phyloP scores from a whole-genome alignment of 2,113 vertebrate species.

The Scomber scombrus region DNA sequence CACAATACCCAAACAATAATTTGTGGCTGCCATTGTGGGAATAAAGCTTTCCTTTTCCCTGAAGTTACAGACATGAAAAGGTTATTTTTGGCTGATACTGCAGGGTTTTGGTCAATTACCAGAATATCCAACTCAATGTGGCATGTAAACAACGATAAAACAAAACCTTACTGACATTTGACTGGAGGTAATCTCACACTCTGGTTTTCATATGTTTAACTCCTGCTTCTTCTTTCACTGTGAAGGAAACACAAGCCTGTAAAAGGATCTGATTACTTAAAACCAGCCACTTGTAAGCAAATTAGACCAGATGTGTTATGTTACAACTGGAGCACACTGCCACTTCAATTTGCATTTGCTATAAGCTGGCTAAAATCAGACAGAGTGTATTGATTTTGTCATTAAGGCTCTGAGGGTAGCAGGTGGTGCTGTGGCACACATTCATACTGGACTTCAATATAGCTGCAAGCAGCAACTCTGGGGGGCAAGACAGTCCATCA shows the following conservation, averaged over 20 bases:
- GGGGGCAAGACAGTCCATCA: neutral
- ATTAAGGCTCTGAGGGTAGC: neutral
- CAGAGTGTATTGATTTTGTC: constrained; percentile 22
- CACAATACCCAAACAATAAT: neutral
- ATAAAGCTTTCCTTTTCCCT: neutral
- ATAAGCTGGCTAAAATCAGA: neutral
- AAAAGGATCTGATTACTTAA: constrained; percentile 32
- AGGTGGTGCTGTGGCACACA: neutral
- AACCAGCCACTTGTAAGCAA: constrained; percentile 62
- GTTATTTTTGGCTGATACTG: neutral
- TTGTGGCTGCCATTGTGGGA: neutral
- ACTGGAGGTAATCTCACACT: neutral
- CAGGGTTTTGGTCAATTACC: neutral
- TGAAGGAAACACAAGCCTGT: constrained; percentile 46
- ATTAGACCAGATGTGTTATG: constrained; percentile 58
- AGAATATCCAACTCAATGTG: neutral
- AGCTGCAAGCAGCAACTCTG: constrained; percentile 1
- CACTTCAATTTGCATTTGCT: constrained; percentile 14
- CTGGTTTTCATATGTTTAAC: constrained; percentile 5
- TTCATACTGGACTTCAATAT: neutral
- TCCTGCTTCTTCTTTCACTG: constrained; percentile 6
- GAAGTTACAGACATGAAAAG: neutral
- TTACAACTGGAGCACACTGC: constrained; percentile 47
- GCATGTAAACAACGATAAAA: neutral
- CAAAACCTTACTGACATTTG: constrained; percentile 1